Evolutionary conservation across 2,888 invertebrate species (phyloP), one percentile per base, ranked within the genome.

Genomic region (Lypha dubia): DNA sequence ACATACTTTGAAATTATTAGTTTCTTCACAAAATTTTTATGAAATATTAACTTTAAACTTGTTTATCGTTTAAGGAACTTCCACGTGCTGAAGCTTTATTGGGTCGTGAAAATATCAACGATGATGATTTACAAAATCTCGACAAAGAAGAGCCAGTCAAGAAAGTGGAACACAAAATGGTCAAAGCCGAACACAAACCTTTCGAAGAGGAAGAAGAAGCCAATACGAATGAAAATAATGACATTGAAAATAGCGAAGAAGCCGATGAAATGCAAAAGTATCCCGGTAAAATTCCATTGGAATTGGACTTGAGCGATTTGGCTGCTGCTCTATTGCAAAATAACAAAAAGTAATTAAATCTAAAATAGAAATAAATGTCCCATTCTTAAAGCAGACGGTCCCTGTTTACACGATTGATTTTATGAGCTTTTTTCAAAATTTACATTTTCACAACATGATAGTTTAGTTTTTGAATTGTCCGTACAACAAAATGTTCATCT

Each of bases 281-380:
- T 79, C 94, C 94, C 88, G 94, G 96, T 90, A 96, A 96, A 91
- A 93, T 97, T 90, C 97, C 97, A 81, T 94, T 97, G 79, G 96
- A 96, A 91, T 94, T 97, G 90, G 96, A 97, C 92, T 94, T 97
- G 84, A 96, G 97, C 88, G 96, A 97, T 86, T 93, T 97, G 82
- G 96, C 96, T 35, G 96, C 96, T 53, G 96, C 95, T 38, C 93
- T 95, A 91, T 93, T 95, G 88, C 95, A 95, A 86, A 95, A 95
- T 89, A 95, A 94, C 91, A 95, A 95, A 89, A 94, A 95, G 94
- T 95, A 91, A 85, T 83, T 71, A 13, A 24, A 51, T 17, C 41
- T 17, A 11, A 38, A 53, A 51, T 38, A 9, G 49, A 44, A 60
- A 53, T 41, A 41, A 2, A 15, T 41, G 41, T 15, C 4, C 44